Base-by-base conservation (phyloP, 2,797 vertebrate species). In the Scarus forsteni region DNA sequence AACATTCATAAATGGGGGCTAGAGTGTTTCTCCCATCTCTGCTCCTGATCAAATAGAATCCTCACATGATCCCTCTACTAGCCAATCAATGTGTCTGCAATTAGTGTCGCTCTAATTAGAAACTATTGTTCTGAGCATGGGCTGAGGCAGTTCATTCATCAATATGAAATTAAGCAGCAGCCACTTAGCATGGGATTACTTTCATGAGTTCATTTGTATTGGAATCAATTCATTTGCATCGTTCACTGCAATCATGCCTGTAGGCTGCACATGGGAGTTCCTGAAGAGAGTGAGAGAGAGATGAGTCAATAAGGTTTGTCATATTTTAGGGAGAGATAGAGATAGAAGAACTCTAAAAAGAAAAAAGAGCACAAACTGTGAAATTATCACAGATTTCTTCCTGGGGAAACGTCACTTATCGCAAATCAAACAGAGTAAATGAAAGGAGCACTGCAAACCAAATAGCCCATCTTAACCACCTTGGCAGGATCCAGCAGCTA, bases 81-180 rank as follows among this genome's bases (percentile, higher is more conserved):
- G 70, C 86, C 81, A 88, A 90, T 91, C 91, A 92, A 88, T 87
- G 83, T 45, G 68, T 80, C 71, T 60, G 74, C 84, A 86, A 91
- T 92, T 86, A 92, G 83, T 66, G 75, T 84, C 58, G 46, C 64
- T 83, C 85, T 91, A 88, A 92, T 91, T 92, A 90, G 82, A 88
- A 85, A 67, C 67, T 77, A 90, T 92, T 91, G 88, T 91, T 91
- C 79, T 76, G 83, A 83, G 82, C 59, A 44, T 60, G 12, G 51
- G 70, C 80, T 51, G 50, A 62, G 80, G 77, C 83, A 84, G 73
- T 90, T 88, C 84, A 86, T 89, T 87, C 75, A 88, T 92, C 88
- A 91, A 89, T 90, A 88, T 89, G 81, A 90, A 92, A 91, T 92
- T 82, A 92, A 92, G 85, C 85, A 88, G 80, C 80, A 83, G 85